These are phyloP conservation scores for Idaea straminata DNA, from an alignment of 2,888 invertebrate genomes.

Conservation along the genomic window DNA sequence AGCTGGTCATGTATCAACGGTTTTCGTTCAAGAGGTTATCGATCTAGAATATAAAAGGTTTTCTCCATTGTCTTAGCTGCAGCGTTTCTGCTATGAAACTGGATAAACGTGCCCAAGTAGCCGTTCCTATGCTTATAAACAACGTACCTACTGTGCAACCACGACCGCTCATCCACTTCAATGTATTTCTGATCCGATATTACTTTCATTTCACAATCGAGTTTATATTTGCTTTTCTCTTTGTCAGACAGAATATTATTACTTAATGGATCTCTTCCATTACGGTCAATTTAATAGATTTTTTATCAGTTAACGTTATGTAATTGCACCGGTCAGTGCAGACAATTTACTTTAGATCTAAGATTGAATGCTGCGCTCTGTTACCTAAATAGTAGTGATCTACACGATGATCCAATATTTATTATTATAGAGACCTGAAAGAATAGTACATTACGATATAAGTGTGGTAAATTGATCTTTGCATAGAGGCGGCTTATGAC, in stretches of 20 bases:
- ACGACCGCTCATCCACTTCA: conserved; percentile 26
- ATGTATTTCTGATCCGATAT: conserved; percentile 54
- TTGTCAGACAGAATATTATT: conserved; percentile 31
- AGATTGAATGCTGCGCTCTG: not conserved
- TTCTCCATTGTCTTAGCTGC: conserved; percentile 66
- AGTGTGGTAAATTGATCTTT: too few species aligned
- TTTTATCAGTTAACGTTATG: conserved; percentile 1
- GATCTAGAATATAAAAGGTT: conserved; percentile 67
- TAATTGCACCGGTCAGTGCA: too few species aligned
- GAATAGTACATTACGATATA: too few species aligned
- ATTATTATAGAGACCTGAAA: too few species aligned
- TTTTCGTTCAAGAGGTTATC: conserved; percentile 63
- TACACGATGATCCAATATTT: not conserved
- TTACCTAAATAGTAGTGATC: not conserved
- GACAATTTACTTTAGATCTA: not conserved
- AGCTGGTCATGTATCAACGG: conserved; percentile 56
- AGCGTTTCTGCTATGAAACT: conserved; percentile 45
- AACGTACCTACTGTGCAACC: conserved; percentile 19
- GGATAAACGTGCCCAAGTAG: conserved; percentile 69
- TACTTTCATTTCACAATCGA: conserved; percentile 54
- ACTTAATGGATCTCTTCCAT: conserved; percentile 24
- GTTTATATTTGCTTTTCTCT: conserved; percentile 39
- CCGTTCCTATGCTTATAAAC: conserved; percentile 32
- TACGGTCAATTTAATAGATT: not conserved
- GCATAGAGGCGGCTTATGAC: too few species aligned